phyloP scores from a whole-genome alignment of 2,888 invertebrate genomes.

The Sinelater perroti region DNA sequence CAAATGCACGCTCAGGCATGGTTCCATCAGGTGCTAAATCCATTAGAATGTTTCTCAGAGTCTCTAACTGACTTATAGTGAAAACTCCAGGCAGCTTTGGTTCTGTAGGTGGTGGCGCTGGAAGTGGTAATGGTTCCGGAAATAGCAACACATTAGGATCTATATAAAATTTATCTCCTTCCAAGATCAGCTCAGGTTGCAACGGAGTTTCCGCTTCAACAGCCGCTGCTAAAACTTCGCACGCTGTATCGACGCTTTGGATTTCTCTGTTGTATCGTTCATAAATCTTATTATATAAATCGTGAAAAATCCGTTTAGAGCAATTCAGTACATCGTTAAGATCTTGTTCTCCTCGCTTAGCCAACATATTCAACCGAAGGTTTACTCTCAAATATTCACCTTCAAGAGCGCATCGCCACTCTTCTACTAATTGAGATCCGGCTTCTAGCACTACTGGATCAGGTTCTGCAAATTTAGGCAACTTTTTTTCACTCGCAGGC shows the following conservation, averaged over 20 bases:
- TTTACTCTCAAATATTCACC: constrained; percentile 66
- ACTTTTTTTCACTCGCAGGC: constrained; percentile 15
- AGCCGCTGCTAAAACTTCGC: constrained; percentile 53
- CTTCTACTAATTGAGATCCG: constrained; percentile 62
- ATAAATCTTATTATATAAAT: constrained; percentile 63
- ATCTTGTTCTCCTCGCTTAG: constrained; percentile 60
- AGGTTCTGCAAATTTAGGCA: constrained; percentile 40
- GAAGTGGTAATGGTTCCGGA: constrained; percentile 45
- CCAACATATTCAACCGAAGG: constrained; percentile 62
- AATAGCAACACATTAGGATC: constrained; percentile 54
- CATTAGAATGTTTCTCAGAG: constrained; percentile 52
- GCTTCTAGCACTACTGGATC: constrained; percentile 46
- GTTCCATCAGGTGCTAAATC: constrained; percentile 58
- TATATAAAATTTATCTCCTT: constrained; percentile 57
- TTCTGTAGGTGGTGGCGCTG: constrained; percentile 41
- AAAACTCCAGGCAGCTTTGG: constrained; percentile 46
- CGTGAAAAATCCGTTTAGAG: constrained; percentile 63
- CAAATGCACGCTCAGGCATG: constrained; percentile 57
- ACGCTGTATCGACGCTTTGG: constrained; percentile 56
- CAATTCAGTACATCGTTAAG: constrained; percentile 62
- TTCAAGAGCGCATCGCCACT: constrained; percentile 67
- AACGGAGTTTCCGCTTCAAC: constrained; percentile 60
- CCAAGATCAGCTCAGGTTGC: constrained; percentile 59
- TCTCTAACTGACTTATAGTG: constrained; percentile 51
- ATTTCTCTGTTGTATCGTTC: constrained; percentile 57